Evolutionary conservation across 30 jellyfish, hydroid and myxozoan species (phyloP).

Genomic region (Pelagia noctiluca): DNA sequence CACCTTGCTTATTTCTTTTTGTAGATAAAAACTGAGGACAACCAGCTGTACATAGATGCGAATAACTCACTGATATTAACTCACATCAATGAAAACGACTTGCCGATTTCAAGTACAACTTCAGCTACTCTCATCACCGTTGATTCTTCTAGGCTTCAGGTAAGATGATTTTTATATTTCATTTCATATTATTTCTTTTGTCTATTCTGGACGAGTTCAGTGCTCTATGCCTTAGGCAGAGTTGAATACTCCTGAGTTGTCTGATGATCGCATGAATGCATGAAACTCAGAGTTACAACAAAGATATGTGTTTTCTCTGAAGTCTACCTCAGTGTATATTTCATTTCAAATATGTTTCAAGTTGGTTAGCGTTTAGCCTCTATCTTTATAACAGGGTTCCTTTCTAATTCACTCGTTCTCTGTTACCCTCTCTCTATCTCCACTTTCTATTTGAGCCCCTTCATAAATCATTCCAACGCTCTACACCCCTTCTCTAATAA

Average conservation of each 20-base stretch:
- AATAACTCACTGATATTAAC: conserved; percentile 3
- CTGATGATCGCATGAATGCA: not conserved
- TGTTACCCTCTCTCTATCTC: too few relatives aligned
- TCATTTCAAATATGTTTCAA: not conserved
- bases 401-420: too few relatives aligned
- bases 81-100: not conserved
- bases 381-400: too few relatives aligned
- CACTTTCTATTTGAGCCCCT: too few relatives aligned
- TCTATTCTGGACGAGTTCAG: too few relatives aligned
- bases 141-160: conserved; percentile 28
- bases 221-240: not conserved
- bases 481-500: too few relatives aligned
- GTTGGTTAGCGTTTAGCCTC: too few relatives aligned
- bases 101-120: conserved; percentile 7
- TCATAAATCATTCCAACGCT: too few relatives aligned
- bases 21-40: not conserved
- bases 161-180: not conserved
- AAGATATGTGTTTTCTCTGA: not conserved
- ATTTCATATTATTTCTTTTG: not conserved
- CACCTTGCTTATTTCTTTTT: not conserved
- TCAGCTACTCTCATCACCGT: not conserved
- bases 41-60: not conserved
- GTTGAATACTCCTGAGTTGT: too few relatives aligned
- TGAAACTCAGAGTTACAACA: not conserved
- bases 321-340: not conserved